Evolutionary conservation across 2,113 vertebrate genomes (phyloP).

Genomic region (Bos javanicus): DNA sequence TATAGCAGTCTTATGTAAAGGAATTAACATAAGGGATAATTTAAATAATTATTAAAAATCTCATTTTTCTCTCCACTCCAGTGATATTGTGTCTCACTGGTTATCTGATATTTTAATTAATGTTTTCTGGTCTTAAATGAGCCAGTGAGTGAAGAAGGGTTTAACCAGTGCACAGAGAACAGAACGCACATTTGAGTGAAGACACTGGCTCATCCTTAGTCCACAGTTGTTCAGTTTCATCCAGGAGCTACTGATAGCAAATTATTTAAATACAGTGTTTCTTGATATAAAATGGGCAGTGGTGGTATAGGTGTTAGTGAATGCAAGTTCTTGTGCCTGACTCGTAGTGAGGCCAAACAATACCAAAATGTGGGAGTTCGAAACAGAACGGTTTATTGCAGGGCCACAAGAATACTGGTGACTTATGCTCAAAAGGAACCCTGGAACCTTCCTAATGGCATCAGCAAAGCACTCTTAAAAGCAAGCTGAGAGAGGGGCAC

Average conservation of each 20-base stretch:
- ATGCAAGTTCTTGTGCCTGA: background rate
- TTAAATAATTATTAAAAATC: background rate
- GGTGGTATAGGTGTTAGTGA: background rate
- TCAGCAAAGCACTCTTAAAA: background rate
- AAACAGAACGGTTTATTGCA: background rate
- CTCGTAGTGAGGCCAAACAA: background rate
- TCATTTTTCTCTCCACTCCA: background rate
- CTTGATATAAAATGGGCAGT: background rate
- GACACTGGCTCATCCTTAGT: background rate
- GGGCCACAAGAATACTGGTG: background rate
- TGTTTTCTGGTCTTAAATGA: background rate
- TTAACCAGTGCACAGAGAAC: background rate
- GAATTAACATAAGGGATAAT: background rate
- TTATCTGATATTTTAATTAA: background rate
- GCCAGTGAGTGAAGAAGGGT: background rate
- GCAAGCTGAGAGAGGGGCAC: background rate
- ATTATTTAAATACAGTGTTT: background rate
- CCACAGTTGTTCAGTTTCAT: background rate
- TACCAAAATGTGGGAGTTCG: background rate
- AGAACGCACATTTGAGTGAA: background rate
- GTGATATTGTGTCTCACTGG: background rate
- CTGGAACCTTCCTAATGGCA: background rate
- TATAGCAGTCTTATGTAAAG: background rate
- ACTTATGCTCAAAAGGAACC: background rate
- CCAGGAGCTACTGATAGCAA: background rate